Conservation (phyloP, 2,888 invertebrate genomes). For the Agrotis ipsilon region DNA sequence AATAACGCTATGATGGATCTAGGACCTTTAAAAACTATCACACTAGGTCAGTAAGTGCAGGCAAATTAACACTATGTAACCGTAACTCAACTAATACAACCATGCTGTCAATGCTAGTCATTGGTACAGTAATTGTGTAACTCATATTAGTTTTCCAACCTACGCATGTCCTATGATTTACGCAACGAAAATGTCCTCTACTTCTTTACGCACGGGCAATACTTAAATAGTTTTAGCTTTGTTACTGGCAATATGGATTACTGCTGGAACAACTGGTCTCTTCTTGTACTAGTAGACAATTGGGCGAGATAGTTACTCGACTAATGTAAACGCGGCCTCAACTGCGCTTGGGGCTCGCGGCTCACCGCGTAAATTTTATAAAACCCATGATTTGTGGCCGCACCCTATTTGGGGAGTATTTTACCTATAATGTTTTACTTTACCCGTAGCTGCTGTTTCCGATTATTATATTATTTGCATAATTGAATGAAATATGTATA, state of each 20-base stretch:
- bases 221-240: not conserved
- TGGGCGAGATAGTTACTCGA: not conserved
- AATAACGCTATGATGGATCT: not conserved
- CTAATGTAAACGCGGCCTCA: conserved; percentile 15
- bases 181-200: not conserved
- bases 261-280: not conserved
- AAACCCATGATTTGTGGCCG: conserved; percentile 66
- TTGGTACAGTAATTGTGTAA: not conserved
- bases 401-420: conserved; percentile 39
- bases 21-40: not conserved
- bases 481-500: not conserved
- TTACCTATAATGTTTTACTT: conserved; percentile 24
- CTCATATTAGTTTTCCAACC: conserved; percentile 3
- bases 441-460: conserved; percentile 8
- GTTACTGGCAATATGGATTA: too few species aligned
- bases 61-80: not conserved
- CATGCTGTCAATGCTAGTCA: not conserved
- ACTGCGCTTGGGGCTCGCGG: conserved; percentile 11
- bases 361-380: conserved; percentile 56
- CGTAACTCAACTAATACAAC: not conserved
- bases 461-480: conserved; percentile 18
- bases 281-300: too few species aligned
- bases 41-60: too few species aligned
- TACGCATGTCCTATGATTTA: conserved; percentile 3
- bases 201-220: not conserved